Evolutionary conservation across 2,113 vertebrate genomes (phyloP).

Genomic region (Ornithorhynchus anatinus): DNA sequence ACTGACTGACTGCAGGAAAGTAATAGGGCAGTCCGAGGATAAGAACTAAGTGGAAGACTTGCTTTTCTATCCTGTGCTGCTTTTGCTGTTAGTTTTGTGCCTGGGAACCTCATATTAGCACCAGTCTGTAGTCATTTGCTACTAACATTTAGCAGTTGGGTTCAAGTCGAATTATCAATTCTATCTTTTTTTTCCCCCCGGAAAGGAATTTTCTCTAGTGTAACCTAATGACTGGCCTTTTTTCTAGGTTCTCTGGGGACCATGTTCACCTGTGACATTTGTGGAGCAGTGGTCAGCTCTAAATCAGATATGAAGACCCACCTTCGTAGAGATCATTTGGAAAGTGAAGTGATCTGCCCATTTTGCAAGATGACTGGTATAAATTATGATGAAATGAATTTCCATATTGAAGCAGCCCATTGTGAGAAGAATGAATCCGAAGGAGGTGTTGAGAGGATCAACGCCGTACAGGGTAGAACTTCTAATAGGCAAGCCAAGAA

Average conservation of each 20-base stretch:
- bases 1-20: too few relatives aligned
- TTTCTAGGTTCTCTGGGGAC: slow-evolving; percentile 16
- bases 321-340: slow-evolving; percentile 66
- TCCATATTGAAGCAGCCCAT: slow-evolving; percentile 73
- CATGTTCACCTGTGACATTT: slow-evolving; percentile 81
- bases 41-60: too few relatives aligned
- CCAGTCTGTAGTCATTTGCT: too few relatives aligned
- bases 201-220: background rate
- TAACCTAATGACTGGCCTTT: slow-evolving; percentile 3
- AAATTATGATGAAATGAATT: slow-evolving; percentile 73
- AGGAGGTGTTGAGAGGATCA: slow-evolving; percentile 21
- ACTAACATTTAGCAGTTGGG: too few relatives aligned
- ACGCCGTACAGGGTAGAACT: background rate
- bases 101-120: too few relatives aligned
- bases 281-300: slow-evolving; percentile 71
- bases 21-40: too few relatives aligned
- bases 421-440: slow-evolving; percentile 52
- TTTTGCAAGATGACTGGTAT: slow-evolving; percentile 74
- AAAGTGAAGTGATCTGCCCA: slow-evolving; percentile 68
- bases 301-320: slow-evolving; percentile 76
- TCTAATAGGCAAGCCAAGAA: background rate
- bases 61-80: background rate
- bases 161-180: background rate
- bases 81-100: too few relatives aligned
- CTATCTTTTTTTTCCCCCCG: slow-evolving; percentile 10